Conservation (phyloP, 2,888 invertebrate species). For the Macaria notata region DNA sequence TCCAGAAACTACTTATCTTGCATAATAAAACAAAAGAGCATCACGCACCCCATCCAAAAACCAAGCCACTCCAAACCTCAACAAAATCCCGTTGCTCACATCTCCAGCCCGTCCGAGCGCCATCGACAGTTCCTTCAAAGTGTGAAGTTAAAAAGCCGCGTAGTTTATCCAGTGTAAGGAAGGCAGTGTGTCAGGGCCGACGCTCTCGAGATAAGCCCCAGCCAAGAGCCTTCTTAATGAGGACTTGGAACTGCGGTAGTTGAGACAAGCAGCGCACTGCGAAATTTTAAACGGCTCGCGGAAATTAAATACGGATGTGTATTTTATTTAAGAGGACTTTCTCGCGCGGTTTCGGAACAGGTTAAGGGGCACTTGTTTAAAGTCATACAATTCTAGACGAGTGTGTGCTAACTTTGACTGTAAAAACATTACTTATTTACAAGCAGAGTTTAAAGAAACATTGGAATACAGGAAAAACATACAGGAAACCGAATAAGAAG, state of each 20-base stretch:
- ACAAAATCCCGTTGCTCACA: too few relatives aligned
- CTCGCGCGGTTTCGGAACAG: background rate
- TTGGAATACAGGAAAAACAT: too few relatives aligned
- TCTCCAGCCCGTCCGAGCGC: too few relatives aligned
- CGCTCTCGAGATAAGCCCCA: slow-evolving; percentile 50
- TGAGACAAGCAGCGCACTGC: slow-evolving; percentile 20
- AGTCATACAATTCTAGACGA: background rate
- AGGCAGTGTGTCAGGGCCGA: slow-evolving; percentile 66
- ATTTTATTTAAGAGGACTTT: slow-evolving; percentile 13
- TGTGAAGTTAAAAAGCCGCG: slow-evolving; percentile 17
- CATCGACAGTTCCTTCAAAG: slow-evolving; percentile 2
- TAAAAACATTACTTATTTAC: too few relatives aligned
- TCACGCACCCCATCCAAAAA: too few relatives aligned
- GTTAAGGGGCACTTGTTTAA: background rate
- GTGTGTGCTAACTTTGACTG: too few relatives aligned
- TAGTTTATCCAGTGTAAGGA: slow-evolving; percentile 31
- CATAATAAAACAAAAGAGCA: too few relatives aligned
- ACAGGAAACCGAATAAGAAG: background rate
- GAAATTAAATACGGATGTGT: slow-evolving; percentile 22
- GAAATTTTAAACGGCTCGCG: slow-evolving; percentile 27
- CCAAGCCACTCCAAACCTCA: too few relatives aligned
- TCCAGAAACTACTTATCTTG: too few relatives aligned
- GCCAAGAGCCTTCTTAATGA: slow-evolving; percentile 52
- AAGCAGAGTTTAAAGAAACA: too few relatives aligned
- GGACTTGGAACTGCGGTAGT: slow-evolving; percentile 41